Evolutionary conservation across 2,888 invertebrate genomes (phyloP).

Genomic region (Pachymerium ferrugineum): DNA sequence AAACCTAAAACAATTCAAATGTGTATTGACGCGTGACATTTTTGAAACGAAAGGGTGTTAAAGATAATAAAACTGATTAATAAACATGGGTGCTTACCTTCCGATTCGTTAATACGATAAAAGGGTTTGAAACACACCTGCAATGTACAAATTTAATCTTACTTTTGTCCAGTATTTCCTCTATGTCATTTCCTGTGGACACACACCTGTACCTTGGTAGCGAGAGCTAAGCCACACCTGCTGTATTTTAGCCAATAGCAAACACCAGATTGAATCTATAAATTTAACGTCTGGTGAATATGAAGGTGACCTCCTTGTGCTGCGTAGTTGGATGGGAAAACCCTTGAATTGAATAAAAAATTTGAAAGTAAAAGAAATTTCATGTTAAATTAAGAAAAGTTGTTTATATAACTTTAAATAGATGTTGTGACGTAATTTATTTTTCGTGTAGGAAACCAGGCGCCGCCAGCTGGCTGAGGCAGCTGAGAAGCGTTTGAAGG

Average conservation of each 20-base stretch:
- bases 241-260: too few relatives aligned
- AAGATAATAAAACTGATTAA: neutral
- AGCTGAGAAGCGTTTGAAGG: slow-evolving; percentile 24
- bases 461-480: slow-evolving; percentile 19
- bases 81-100: neutral
- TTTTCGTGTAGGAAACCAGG: slow-evolving; percentile 25
- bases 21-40: too few relatives aligned
- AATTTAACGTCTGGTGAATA: too few relatives aligned
- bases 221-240: neutral
- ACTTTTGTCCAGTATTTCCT: slow-evolving; percentile 6
- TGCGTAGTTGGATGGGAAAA: too few relatives aligned
- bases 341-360: neutral
- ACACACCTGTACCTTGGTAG: neutral
- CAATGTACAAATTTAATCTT: neutral
- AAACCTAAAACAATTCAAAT: too few relatives aligned
- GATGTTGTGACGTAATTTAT: neutral
- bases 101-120: neutral
- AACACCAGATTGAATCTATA: too few relatives aligned
- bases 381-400: neutral
- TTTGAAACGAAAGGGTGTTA: too few relatives aligned
- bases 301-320: slow-evolving; percentile 7
- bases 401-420: neutral
- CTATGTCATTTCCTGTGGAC: slow-evolving; percentile 4
- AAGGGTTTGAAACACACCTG: neutral
- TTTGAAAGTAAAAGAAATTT: neutral